Evolutionary conservation across 2,113 vertebrate genomes (phyloP).

Genomic region (Uria aalge): DNA sequence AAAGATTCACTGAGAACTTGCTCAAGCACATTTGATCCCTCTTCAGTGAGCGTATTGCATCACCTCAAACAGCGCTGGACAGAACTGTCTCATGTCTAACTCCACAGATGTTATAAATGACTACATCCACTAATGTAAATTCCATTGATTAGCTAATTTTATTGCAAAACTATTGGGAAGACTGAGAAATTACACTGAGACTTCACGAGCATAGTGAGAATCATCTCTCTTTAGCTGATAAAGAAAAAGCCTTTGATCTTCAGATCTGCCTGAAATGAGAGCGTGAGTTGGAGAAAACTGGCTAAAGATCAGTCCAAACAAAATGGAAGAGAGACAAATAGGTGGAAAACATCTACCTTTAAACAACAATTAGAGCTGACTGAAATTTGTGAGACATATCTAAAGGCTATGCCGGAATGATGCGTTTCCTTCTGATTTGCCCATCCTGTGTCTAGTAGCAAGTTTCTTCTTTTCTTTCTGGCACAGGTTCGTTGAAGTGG

Average conservation of each 20-base stretch:
- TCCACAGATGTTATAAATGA: background rate
- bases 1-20: background rate
- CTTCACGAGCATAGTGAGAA: background rate
- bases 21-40: background rate
- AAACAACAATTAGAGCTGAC: background rate
- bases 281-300: background rate
- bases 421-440: background rate
- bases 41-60: background rate
- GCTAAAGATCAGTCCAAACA: background rate
- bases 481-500: background rate
- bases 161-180: background rate
- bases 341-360: background rate
- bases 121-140: background rate
- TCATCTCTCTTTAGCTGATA: background rate
- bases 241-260: conserved; percentile 10
- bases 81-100: background rate
- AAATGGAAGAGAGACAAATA: background rate
- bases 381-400: background rate
- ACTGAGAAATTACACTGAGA: background rate
- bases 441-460: background rate
- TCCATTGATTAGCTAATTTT: background rate
- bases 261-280: background rate
- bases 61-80: background rate
- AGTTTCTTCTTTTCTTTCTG: background rate
- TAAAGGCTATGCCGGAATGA: background rate